phyloP scores from a whole-genome alignment of 2,113 vertebrate species.

The Oreochromis tanganicae region DNA sequence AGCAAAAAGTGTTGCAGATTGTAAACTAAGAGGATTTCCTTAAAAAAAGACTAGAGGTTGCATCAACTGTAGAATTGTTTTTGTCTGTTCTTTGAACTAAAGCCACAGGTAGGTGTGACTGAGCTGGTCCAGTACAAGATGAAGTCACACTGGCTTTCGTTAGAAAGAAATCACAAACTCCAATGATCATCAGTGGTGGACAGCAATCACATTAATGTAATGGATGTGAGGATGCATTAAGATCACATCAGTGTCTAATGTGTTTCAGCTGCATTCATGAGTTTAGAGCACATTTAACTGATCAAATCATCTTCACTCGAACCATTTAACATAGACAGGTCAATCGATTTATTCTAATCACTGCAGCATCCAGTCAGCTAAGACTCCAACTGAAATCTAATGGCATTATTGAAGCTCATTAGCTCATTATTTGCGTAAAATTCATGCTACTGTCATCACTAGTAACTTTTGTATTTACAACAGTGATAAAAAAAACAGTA shows the following conservation, averaged over 20 bases:
- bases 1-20: not conserved
- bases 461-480: not conserved
- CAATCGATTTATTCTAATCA: not conserved
- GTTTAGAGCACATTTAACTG: not conserved
- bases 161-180: not conserved
- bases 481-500: rapidly evolving
- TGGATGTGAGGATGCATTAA: not conserved
- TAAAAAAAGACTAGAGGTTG: not conserved
- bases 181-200: not conserved
- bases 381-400: not conserved
- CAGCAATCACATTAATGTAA: not conserved
- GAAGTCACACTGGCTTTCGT: not conserved
- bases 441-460: rapidly evolving
- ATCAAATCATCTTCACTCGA: not conserved
- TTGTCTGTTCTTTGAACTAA: not conserved
- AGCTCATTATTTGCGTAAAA: not conserved
- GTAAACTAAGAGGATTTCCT: not conserved
- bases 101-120: not conserved
- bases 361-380: not conserved
- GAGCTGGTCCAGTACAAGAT: not conserved
- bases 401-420: not conserved
- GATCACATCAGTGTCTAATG: not conserved
- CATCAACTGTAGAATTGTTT: not conserved
- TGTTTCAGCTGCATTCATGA: not conserved
- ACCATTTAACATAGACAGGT: not conserved